phyloP scores from a whole-genome alignment of 2,888 invertebrate species.

The Apomyelois bistriatella region DNA sequence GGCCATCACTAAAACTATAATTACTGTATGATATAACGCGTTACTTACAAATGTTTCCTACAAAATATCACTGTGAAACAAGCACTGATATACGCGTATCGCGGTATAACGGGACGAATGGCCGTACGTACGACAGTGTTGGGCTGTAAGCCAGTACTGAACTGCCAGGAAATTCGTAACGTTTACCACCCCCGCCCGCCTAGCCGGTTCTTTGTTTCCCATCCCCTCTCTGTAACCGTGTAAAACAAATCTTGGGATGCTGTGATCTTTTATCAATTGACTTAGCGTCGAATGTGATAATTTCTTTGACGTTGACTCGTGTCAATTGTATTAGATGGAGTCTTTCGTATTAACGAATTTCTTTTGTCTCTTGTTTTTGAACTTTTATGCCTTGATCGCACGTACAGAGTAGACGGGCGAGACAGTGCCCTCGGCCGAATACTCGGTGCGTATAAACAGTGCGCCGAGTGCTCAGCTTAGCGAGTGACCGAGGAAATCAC shows the following conservation, averaged over 20 bases:
- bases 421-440: no score
- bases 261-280: slow-evolving; percentile 64
- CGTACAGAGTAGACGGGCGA: no score
- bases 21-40: neutral
- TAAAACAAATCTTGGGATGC: slow-evolving; percentile 61
- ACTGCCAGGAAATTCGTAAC: slow-evolving; percentile 25
- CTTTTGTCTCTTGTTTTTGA: neutral
- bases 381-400: neutral
- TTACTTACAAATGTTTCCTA: neutral
- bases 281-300: slow-evolving; percentile 27
- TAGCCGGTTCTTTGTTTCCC: slow-evolving; percentile 73
- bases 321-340: neutral
- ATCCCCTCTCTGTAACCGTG: slow-evolving; percentile 49
- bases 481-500: no score
- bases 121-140: slow-evolving; percentile 39
- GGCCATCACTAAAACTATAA: neutral
- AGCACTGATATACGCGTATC: slow-evolving; percentile 26
- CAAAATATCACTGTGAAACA: neutral
- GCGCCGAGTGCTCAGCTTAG: no score
- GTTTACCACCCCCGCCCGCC: slow-evolving; percentile 57
- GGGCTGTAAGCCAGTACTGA: slow-evolving; percentile 59
- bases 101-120: slow-evolving; percentile 17
- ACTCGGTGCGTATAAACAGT: no score
- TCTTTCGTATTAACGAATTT: neutral
- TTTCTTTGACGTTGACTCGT: slow-evolving; percentile 15